These are phyloP conservation scores for Notodonta dromedarius DNA, from an alignment of 2,888 invertebrate species.

Conservation along the genomic window DNA sequence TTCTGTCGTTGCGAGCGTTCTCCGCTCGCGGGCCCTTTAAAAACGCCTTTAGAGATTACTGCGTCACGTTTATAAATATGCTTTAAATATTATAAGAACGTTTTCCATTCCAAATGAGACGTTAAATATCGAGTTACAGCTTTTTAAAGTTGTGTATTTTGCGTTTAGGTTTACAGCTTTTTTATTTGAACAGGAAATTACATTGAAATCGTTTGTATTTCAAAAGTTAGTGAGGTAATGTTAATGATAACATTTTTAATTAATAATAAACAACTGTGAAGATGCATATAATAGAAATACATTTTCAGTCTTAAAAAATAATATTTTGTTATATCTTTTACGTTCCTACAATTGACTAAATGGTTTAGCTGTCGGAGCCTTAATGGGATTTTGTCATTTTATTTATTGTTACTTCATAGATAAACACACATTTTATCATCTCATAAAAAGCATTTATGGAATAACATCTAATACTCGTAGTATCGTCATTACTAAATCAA, in stretches of 20 bases:
- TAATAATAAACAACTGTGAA: no score
- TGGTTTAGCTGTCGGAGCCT: not conserved
- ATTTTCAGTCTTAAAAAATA: no score
- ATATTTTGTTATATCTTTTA: not conserved
- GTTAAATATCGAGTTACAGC: slow-evolving; percentile 4
- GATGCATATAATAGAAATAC: no score
- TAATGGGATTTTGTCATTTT: slow-evolving; percentile 1
- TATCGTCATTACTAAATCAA: slow-evolving; percentile 25
- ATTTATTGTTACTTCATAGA: not conserved
- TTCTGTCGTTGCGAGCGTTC: slow-evolving; percentile 26
- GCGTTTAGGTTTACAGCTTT: not conserved
- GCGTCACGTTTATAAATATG: slow-evolving; percentile 18
- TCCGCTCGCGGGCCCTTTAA: slow-evolving; percentile 26
- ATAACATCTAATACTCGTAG: slow-evolving; percentile 8
- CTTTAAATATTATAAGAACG: slow-evolving; percentile 3
- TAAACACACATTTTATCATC: slow-evolving; percentile 4
- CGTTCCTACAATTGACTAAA: not conserved
- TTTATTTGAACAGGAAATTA: no score
- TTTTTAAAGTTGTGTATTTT: slow-evolving; percentile 2
- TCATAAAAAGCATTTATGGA: slow-evolving; percentile 26
- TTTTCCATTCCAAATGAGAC: slow-evolving; percentile 5
- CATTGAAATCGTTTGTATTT: no score
- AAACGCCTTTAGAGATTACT: slow-evolving; percentile 38
- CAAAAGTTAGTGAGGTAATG: no score
- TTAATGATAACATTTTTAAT: no score